Base-by-base conservation (phyloP, 2,888 invertebrate genomes). In the Thereva nobilitata region DNA sequence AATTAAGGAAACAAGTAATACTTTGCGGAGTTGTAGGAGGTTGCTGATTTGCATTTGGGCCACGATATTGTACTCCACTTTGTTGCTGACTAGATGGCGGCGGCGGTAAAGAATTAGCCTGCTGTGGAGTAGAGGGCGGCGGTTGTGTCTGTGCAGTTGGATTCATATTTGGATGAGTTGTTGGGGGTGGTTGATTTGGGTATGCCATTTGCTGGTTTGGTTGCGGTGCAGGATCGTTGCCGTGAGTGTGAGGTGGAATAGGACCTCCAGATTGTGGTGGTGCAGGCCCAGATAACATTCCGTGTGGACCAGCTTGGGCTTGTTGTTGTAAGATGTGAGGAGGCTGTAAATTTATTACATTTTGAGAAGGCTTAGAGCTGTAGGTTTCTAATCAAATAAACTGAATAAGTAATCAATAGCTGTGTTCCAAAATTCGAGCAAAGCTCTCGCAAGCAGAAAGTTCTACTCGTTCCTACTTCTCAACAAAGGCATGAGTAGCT, bases 301-400 rank as follows among this genome's bases (percentile, higher is more conserved):
- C 78, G 44, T 75, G 81, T 8, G 80, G 78, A 9, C 79, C 78
- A 64, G 78, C 79, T 67, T 76, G 76, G 4, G 75, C 76, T 71
- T 80, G 80, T 4, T 78, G 74, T 67, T 80, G 81, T 72, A 85
- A 78, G 67, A 85, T 82, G 78, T 86, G 86, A 37, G 86, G 87
- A 68, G 87, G 85, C 85, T 86, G 74, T 23, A 23, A 23, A 23
- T 1, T 23, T 23, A 23, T 23, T 23, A 23, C 2, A 23, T 23
- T 23, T 23, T 23, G 2, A 23, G 23, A 23, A 23, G 23, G 23
- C 23, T 2, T 23, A 23, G 23, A 23, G 23, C 23, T 23, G 23
- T 10, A 41, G 5, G 40, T 38, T 12, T 12, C 4, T 49, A 12
- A 49, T n/a, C 5, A 4, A 4, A 12, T 5, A n/a, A 10, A 42